A percentile compares a stretch with the other conserved stretches of the same genome.
These are phyloP conservation scores for Cyanoramphus novaezelandiae DNA, from an alignment of 2,113 vertebrate genomes.

Conservation along the genomic window DNA sequence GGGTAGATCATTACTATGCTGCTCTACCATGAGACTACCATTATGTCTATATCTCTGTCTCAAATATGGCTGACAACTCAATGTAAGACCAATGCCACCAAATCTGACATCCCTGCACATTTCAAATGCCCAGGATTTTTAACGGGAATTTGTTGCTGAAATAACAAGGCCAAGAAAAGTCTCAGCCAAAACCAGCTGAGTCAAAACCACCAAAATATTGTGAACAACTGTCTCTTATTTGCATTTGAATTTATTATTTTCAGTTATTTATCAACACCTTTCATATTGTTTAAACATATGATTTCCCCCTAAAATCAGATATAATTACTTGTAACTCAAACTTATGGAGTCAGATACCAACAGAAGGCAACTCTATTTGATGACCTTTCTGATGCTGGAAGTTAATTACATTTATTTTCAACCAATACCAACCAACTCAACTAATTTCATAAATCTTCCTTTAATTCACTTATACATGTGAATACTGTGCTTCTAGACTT, in stretches of 20 bases:
- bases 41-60: background rate
- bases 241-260: background rate
- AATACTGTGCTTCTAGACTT: background rate
- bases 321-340: background rate
- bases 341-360: background rate
- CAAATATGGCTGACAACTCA: background rate
- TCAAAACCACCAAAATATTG: background rate
- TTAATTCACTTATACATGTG: background rate
- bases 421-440: background rate
- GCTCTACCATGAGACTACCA: background rate
- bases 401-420: background rate
- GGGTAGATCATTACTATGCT: background rate
- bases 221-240: background rate
- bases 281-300: background rate
- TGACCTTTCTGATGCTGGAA: background rate
- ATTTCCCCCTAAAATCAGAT: background rate
- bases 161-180: background rate
- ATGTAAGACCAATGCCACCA: background rate
- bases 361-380: background rate
- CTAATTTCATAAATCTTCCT: background rate
- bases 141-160: background rate
- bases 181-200: background rate
- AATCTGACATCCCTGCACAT: background rate
- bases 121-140: background rate
- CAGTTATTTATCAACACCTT: background rate